Conservation (phyloP, 2,797 vertebrate genomes). For the Ispidina picta region DNA sequence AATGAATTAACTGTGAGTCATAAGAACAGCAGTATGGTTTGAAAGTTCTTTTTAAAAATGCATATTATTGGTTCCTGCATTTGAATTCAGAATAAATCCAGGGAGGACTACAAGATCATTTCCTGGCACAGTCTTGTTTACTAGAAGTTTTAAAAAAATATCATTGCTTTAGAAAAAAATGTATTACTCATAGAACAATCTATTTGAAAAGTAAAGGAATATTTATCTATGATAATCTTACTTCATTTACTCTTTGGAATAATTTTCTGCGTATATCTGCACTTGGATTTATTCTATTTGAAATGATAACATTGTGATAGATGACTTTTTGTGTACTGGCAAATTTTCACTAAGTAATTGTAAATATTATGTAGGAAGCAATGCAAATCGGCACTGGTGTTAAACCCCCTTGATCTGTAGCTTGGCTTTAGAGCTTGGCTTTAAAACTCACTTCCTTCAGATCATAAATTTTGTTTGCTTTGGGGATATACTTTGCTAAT, state of each 20-base stretch:
- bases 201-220: not conserved
- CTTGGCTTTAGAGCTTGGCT: not conserved
- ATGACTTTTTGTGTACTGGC: not conserved
- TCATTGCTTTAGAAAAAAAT: not conserved
- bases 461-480: not conserved
- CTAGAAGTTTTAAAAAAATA: not conserved
- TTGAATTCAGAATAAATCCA: slow-evolving; percentile 28
- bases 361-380: not conserved
- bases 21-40: slow-evolving; percentile 4
- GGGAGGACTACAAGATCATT: not conserved
- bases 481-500: not conserved
- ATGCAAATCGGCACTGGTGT: not conserved
- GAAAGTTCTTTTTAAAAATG: not conserved
- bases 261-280: not conserved
- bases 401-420: not conserved
- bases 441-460: not conserved
- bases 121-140: not conserved
- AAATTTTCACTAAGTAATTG: not conserved
- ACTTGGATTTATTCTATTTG: not conserved
- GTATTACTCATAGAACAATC: not conserved
- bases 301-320: not conserved
- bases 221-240: not conserved
- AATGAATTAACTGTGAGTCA: not conserved
- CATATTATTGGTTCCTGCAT: not conserved
- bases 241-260: not conserved